These are phyloP conservation scores for Zaprionus capensis DNA, from an alignment of 1,140 invertebrate genomes.

Conservation along the genomic window DNA sequence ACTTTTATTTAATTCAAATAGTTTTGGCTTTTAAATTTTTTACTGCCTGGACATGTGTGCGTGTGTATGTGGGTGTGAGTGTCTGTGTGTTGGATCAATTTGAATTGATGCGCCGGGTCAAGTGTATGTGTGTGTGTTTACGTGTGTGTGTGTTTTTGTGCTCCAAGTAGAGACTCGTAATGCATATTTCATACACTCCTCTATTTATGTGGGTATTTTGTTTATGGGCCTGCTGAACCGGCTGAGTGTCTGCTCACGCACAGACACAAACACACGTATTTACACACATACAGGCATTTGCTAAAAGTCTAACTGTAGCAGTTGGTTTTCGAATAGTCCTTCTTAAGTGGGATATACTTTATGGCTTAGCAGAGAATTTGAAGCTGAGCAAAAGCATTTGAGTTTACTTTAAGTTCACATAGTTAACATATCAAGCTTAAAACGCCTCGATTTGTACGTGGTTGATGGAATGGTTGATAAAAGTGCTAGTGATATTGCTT, in stretches of 20 bases:
- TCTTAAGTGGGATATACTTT: slow-evolving; percentile 19
- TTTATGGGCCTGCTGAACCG: slow-evolving; percentile 35
- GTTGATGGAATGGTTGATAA: neutral
- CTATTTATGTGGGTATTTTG: slow-evolving; percentile 50
- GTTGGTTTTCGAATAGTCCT: slow-evolving; percentile 22
- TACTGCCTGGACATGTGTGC: slow-evolving; percentile 25
- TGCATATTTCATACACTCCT: slow-evolving; percentile 58
- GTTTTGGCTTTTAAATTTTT: slow-evolving; percentile 34
- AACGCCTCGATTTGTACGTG: neutral
- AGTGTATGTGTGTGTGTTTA: slow-evolving; percentile 10
- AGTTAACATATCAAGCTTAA: neutral
- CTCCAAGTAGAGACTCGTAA: slow-evolving; percentile 7
- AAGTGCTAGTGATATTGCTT: neutral
- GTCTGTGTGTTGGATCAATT: slow-evolving; percentile 47
- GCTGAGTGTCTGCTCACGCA: slow-evolving; percentile 13
- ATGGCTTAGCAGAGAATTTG: slow-evolving; percentile 10
- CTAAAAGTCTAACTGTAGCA: slow-evolving; percentile 14
- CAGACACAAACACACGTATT: neutral
- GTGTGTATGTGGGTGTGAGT: slow-evolving; percentile 10
- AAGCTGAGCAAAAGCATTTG: neutral
- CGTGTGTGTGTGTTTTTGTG: slow-evolving; percentile 11
- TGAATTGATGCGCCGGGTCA: slow-evolving; percentile 40
- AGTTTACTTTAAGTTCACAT: neutral
- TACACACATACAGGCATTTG: neutral
- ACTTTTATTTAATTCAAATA: slow-evolving; percentile 36